Conservation (phyloP, 1,140 invertebrate genomes). For the Lamellibrachia luymesi region DNA sequence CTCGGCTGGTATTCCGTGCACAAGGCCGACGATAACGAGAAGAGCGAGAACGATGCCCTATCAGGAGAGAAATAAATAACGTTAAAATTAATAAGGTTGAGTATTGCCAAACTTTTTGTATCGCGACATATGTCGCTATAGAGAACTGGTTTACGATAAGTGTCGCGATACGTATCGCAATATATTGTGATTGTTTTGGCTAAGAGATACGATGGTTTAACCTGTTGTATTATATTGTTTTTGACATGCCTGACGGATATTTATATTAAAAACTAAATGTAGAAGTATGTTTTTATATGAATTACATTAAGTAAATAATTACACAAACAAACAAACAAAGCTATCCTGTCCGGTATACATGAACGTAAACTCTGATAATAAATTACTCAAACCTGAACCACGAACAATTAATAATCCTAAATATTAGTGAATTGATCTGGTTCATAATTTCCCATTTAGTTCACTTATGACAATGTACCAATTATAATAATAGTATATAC, state of each 20-base stretch:
- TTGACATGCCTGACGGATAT: too few species aligned
- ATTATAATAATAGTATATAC: background rate
- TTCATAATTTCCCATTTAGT: too few species aligned
- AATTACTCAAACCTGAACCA: too few species aligned
- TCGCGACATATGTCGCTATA: background rate
- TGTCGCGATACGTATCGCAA: background rate
- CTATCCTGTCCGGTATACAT: too few species aligned
- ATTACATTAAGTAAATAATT: too few species aligned
- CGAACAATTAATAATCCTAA: too few species aligned
- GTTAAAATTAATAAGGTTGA: background rate
- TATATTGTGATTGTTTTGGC: background rate
- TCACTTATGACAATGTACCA: background rate
- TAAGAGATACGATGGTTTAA: background rate
- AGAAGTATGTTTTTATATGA: too few species aligned
- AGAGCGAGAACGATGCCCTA: background rate
- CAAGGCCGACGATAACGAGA: background rate
- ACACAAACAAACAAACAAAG: too few species aligned
- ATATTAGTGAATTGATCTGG: too few species aligned
- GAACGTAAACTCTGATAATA: too few species aligned
- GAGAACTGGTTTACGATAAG: background rate
- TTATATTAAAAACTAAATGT: too few species aligned
- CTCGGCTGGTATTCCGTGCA: background rate
- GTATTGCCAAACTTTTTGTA: background rate
- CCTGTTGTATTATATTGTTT: too few species aligned
- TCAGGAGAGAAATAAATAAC: background rate